Evolutionary conservation across 2,113 vertebrate genomes (phyloP), one percentile per base, ranked within the genome.

Genomic region (Percina caprodes): DNA sequence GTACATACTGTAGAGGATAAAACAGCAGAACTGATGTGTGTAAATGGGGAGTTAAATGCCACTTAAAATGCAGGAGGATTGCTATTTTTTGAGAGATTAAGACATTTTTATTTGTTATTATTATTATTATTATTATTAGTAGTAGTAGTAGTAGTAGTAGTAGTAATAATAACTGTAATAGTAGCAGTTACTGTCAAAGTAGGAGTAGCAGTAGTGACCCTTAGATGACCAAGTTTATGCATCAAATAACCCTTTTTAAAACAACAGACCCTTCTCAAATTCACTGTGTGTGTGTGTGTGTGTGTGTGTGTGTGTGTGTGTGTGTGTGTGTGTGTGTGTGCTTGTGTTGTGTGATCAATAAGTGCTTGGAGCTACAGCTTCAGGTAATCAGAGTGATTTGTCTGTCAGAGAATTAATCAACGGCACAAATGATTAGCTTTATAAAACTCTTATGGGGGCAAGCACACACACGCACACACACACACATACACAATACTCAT

Each of bases 381-480:
- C 84, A 75, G 69, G 80, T 71, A 51, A 76, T 76, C 52, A 59
- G 5, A 60, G 55, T 74, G 54, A 88, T 85, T 82, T 66, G 72
- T 82, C 59, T 51, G 68, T 72, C 63, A 62, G 42, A 70, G 51
- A 62, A 82, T 84, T 71, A 81, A 78, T 78, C 61, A 46, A 16
- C 79, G 46, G 72, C 9, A 58, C 72, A 90, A 90, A 85, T 49
- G 85, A 87, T 83, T 73, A 55, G 24, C 35, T 68, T 52, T 70
- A 30, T 60, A 63, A 72, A 65, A 85, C 19, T 46, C 15, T 65
- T 49, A 67, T 10, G 24, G 5, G 21, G 52, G 21, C 52, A 55
- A 2, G 4, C 21, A 24, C 6, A 11, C 3, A 61, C 16, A 18
- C 26, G 14, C 45, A 62, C 13, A 81, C 30, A 46, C 42, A 66